A percentile compares a stretch with the other conserved stretches of the same genome.
Evolutionary conservation across 2,797 vertebrate genomes (phyloP).

Genomic region (Acipenser ruthenus): DNA sequence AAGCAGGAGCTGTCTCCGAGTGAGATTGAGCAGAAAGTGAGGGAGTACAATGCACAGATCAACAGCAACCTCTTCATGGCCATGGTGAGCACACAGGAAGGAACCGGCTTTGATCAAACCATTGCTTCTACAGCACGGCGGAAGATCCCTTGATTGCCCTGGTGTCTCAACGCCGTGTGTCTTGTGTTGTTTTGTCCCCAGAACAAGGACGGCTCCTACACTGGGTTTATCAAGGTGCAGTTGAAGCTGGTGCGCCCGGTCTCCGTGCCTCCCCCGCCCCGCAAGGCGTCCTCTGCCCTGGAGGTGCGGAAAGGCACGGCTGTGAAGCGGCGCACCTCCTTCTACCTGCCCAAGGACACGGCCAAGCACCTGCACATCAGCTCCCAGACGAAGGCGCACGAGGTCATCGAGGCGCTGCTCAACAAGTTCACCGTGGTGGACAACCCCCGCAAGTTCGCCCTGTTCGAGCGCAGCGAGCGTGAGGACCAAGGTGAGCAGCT

Average conservation of each 20-base stretch:
- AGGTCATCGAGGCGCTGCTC: conserved; percentile 89
- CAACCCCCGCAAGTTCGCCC: conserved; percentile 88
- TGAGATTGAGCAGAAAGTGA: conserved; percentile 81
- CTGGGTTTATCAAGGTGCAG: conserved; percentile 93
- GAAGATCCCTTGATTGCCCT: neutral
- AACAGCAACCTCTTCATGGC: conserved; percentile 94
- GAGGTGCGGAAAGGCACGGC: conserved; percentile 38
- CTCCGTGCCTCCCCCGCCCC: conserved; percentile 71
- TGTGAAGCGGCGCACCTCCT: conserved; percentile 78
- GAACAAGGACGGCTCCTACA: conserved; percentile 88
- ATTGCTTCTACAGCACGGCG: neutral
- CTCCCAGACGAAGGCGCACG: conserved; percentile 72
- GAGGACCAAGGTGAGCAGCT: conserved; percentile 72
- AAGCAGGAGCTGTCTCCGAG: conserved; percentile 64
- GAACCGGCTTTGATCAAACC: neutral
- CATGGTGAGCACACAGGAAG: conserved; percentile 53
- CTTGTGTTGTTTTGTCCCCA: conserved; percentile 34
- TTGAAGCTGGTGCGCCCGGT: conserved; percentile 83
- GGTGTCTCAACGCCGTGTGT: neutral
- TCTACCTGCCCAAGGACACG: conserved; percentile 85
- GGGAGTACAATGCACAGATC: conserved; percentile 88
- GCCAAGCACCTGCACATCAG: conserved; percentile 89
- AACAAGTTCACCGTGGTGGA: conserved; percentile 90
- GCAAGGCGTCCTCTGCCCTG: conserved; percentile 48
- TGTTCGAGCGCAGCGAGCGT: conserved; percentile 81